phyloP scores from a whole-genome alignment of 37 sponge, comb jelly and placozoan genomes.

The Hexactinellida sp. region DNA sequence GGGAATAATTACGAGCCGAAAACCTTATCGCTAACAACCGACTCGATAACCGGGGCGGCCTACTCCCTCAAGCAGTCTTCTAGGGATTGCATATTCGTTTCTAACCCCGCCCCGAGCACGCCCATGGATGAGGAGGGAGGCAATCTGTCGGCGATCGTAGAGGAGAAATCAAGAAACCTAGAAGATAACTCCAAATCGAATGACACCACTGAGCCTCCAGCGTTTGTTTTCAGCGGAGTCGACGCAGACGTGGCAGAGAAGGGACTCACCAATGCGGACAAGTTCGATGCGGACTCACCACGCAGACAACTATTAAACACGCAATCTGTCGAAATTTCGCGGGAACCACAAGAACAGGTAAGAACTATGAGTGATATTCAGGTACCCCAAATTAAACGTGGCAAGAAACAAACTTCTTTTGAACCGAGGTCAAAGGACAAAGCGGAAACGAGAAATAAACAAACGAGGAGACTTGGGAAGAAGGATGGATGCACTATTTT shows the following conservation, averaged over 20 bases:
- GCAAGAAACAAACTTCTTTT: neutral
- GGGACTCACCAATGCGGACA: neutral
- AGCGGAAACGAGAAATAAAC: neutral
- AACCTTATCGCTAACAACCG: neutral
- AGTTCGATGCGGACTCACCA: neutral
- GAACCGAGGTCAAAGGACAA: neutral
- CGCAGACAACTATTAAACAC: neutral
- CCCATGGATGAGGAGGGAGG: neutral
- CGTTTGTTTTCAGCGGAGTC: too few relatives aligned
- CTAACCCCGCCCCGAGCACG: neutral
- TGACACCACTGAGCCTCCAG: neutral
- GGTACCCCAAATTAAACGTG: neutral
- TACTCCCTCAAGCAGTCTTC: neutral
- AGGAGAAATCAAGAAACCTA: neutral
- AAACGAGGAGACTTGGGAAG: neutral
- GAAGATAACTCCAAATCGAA: neutral
- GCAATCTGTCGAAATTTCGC: neutral
- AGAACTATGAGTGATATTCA: neutral
- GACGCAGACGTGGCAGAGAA: neutral
- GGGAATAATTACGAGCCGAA: neutral
- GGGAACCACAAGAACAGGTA: neutral
- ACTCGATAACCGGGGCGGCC: neutral
- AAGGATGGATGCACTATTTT: neutral
- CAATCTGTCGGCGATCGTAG: neutral
- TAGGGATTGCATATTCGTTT: neutral